Percentiles rank a stretch among this genome's conserved stretches.
Conservation (phyloP, 2,113 vertebrate genomes). For the Ciconia maguari region DNA sequence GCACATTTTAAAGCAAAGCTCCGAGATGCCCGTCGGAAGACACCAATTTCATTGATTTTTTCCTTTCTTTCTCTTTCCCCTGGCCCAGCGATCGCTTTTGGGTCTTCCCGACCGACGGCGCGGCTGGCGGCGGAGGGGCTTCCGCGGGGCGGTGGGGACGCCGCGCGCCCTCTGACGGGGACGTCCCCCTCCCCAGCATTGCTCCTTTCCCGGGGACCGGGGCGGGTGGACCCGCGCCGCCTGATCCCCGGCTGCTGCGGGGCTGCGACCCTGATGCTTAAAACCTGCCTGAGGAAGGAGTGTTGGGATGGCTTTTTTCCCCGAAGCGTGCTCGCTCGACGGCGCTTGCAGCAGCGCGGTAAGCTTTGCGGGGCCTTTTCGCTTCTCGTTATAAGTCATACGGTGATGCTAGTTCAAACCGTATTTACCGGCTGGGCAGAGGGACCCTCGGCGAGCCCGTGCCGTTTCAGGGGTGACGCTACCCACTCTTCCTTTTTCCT, state of each 20-base stretch:
- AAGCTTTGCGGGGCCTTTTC: neutral
- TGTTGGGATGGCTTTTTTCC: neutral
- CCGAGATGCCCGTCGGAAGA: neutral
- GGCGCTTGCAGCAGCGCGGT: rapidly evolving
- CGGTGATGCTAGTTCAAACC: neutral
- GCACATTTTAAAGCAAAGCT: neutral
- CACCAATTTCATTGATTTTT: too few relatives aligned
- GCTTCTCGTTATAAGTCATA: rapidly evolving
- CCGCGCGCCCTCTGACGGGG: too few relatives aligned
- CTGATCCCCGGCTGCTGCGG: rapidly evolving
- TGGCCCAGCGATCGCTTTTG: too few relatives aligned
- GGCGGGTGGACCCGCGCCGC: rapidly evolving
- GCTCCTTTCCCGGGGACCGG: rapidly evolving
- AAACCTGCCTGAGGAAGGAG: rapidly evolving
- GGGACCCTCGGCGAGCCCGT: neutral
- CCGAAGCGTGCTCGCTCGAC: rapidly evolving
- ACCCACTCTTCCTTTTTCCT: neutral
- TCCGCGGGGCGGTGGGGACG: neutral
- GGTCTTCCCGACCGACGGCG: rapidly evolving
- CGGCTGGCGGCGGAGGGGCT: neutral
- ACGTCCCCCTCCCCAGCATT: neutral
- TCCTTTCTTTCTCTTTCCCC: neutral
- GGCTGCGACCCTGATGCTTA: rapidly evolving
- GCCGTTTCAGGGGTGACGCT: neutral
- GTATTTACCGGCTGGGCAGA: neutral